Evolutionary conservation across 2,888 invertebrate species (phyloP).

Genomic region (Amphipoea lucens): DNA sequence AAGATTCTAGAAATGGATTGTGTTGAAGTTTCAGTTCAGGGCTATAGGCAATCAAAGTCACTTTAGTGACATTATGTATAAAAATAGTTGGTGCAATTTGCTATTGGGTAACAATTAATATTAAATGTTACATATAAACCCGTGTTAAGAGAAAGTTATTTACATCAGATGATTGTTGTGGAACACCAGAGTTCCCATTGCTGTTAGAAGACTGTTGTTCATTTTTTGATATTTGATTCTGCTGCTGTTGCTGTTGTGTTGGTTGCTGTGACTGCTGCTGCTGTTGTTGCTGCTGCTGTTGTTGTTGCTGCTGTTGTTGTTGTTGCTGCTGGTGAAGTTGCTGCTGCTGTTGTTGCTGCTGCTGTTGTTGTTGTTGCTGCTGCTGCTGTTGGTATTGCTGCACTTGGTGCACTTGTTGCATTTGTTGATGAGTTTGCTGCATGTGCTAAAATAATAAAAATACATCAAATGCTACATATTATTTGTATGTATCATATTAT

Average conservation of each 20-base stretch:
- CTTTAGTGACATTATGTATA: not conserved
- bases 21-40: constrained; percentile 18
- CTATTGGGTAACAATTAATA: not conserved
- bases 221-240: constrained; percentile 79
- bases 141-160: constrained; percentile 62
- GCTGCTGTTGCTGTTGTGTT: constrained; percentile 76
- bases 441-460: constrained; percentile 69
- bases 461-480: not conserved
- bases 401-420: constrained; percentile 83
- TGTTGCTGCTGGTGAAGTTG: constrained; percentile 34
- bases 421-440: constrained; percentile 80
- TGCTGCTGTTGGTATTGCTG: constrained; percentile 82
- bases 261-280: constrained; percentile 83
- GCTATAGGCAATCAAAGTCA: not conserved
- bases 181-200: constrained; percentile 84
- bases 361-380: constrained; percentile 79
- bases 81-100: constrained; percentile 19
- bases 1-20: not conserved
- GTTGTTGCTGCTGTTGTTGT: constrained; percentile 75
- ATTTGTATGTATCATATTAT: not conserved
- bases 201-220: constrained; percentile 88
- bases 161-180: constrained; percentile 85
- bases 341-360: constrained; percentile 79
- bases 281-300: constrained; percentile 78
- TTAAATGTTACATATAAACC: constrained; percentile 39